Percentiles rank a stretch among this genome's conserved stretches.
phyloP scores from a whole-genome alignment of 1,140 invertebrate species.

The Trachymyrmex cornetzi region DNA sequence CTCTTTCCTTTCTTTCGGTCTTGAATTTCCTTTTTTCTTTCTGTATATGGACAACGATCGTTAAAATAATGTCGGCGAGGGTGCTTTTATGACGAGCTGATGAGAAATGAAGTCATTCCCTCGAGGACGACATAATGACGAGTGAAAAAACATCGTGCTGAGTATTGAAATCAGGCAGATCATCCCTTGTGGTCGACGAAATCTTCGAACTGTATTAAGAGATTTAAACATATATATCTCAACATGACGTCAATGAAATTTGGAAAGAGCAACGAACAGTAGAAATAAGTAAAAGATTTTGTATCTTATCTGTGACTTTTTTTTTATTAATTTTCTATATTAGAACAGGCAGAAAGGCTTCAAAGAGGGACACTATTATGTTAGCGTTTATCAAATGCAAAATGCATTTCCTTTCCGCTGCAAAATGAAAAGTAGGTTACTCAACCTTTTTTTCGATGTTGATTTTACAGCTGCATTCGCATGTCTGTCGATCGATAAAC shows the following conservation, averaged over 20 bases:
- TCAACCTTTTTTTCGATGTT: conserved; percentile 56
- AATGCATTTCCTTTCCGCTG: conserved; percentile 32
- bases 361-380: background rate
- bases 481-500: conserved; percentile 60
- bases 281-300: background rate
- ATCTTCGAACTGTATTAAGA: background rate
- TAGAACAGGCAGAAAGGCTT: background rate
- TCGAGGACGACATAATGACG: conserved; percentile 22
- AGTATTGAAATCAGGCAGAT: conserved; percentile 24
- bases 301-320: background rate
- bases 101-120: conserved; percentile 19
- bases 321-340: conserved; percentile 1
- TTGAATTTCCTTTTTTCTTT: conserved; percentile 14
- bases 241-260: background rate
- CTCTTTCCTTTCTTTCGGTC: background rate
- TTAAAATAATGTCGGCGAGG: conserved; percentile 63
- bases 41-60: conserved; percentile 45
- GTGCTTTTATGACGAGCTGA: background rate
- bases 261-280: background rate
- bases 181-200: conserved; percentile 31
- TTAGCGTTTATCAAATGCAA: conserved; percentile 12
- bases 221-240: background rate
- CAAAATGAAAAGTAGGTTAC: conserved; percentile 51
- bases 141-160: conserved; percentile 11
- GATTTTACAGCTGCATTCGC: conserved; percentile 64